Base-by-base conservation (phyloP, 2,113 vertebrate genomes). In the Scalopus aquaticus region DNA sequence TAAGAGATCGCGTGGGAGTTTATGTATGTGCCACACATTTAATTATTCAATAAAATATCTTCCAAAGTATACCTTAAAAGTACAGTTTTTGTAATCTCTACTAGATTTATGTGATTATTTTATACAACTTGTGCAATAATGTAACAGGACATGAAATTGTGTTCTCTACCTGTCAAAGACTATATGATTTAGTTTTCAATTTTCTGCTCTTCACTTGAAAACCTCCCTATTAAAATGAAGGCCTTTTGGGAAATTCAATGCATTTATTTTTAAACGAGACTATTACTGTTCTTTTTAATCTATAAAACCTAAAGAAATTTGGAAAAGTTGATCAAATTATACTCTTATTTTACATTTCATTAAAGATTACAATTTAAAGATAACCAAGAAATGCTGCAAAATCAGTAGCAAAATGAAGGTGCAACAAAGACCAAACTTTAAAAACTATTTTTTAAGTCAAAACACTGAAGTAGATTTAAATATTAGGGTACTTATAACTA, bases 361-460 rank as follows among this genome's bases (percentile, higher is more conserved):
- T 85, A 93, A 46, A 9, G 49, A 64, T 80, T 76, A 49, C 1
- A 73, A 76, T 74, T 90, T 77, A 88, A 95, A 92, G 76, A 77
- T 77, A 93, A 92, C 76, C 6, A n/a, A 81, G 51, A 81, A 78
- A 88, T 2, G 5, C 16, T 85, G 26, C 24, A 85, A 95, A 96
- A 90, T 56, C 30, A 88, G 60, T 17, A 93, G 51, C 51, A 91
- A 95, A 93, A 82, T 28, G 56, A 90, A 94, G 64, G 49, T 73
- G 28, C 0, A 49, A 44, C 19, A 85, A 91, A 87, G 30, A 69
- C 0, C n/a, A 3, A 92, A 78, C 73, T 30, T 87, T 26, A 22
- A 90, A 89, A 49, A 11, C 9, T 44, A 76, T 19, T 80, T 42
- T 67, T n/a, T 93, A 72, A 81, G 15, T 72, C 42, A 62, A 73